A percentile compares a stretch with the other conserved stretches of the same genome.
These are phyloP conservation scores for Zaprionus taronus DNA, from an alignment of 1,140 invertebrate species.

Conservation along the genomic window DNA sequence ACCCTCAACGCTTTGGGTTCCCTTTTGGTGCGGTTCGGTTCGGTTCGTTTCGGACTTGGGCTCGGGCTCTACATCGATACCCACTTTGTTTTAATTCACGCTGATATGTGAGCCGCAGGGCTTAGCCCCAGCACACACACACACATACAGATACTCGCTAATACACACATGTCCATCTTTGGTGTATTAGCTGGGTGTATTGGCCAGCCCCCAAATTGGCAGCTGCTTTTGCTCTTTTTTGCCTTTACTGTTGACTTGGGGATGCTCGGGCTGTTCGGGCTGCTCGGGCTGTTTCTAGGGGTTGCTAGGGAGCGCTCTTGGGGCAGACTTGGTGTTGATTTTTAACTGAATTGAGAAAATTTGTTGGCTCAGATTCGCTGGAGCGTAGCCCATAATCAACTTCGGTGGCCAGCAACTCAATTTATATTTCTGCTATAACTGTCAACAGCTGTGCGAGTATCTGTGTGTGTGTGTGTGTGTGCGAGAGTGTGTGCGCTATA, in stretches of 20 bases:
- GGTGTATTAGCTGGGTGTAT: conserved; percentile 33
- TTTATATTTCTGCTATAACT: conserved; percentile 74
- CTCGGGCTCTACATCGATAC: conserved; percentile 74
- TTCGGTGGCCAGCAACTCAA: conserved; percentile 79
- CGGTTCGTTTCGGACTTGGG: conserved; percentile 26
- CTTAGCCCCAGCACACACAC: conserved; percentile 64
- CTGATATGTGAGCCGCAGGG: conserved; percentile 80
- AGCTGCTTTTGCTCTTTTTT: background rate
- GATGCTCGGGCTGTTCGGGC: background rate
- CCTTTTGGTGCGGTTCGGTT: conserved; percentile 30
- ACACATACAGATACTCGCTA: conserved; percentile 11
- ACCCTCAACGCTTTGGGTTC: conserved; percentile 1
- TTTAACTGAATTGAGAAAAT: conserved; percentile 80
- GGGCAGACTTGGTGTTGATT: conserved; percentile 67
- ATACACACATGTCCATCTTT: conserved; percentile 27
- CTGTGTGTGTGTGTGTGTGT: conserved; percentile 20
- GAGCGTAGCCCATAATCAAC: conserved; percentile 80
- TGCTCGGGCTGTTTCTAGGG: background rate
- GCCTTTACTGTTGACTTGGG: conserved; percentile 8
- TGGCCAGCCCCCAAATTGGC: conserved; percentile 43
- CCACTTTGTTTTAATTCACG: conserved; percentile 81
- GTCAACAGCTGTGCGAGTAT: conserved; percentile 56
- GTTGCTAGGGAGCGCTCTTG: background rate
- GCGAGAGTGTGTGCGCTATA: conserved; percentile 40
- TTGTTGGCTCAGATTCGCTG: conserved; percentile 78